phyloP scores from a whole-genome alignment of 2,113 vertebrate genomes.

The Neolamprologus hecqui region DNA sequence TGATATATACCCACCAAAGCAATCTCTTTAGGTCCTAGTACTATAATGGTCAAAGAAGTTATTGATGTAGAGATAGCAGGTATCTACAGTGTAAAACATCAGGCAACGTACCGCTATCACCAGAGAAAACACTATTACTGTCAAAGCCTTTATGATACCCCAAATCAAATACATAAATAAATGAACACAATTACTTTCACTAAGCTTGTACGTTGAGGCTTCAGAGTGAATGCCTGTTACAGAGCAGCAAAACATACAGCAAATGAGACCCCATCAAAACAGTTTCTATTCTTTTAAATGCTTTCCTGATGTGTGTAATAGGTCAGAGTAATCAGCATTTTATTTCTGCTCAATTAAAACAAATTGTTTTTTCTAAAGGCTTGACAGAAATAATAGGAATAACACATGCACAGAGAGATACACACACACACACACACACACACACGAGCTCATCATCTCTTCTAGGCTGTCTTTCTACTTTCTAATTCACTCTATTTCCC shows the following conservation, averaged over 20 bases:
- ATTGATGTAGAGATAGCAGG: not conserved
- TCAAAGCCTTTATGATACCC: not conserved
- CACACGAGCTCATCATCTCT: not conserved
- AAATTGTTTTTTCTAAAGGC: conserved; percentile 26
- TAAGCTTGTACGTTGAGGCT: not conserved
- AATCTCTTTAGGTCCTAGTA: not conserved
- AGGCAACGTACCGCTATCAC: not conserved
- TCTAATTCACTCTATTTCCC: conserved; percentile 29
- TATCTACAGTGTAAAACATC: not conserved
- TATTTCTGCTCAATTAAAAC: conserved; percentile 52
- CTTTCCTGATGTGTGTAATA: conserved; percentile 13
- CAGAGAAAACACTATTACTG: not conserved
- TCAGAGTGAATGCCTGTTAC: not conserved
- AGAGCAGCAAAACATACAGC: not conserved
- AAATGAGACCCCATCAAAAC: not conserved
- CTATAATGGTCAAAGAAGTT: not conserved
- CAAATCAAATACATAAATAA: not conserved
- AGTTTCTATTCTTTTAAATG: not conserved
- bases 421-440: not conserved
- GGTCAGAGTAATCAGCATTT: conserved; percentile 48
- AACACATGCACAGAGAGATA: not conserved
- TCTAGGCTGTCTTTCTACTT: conserved; percentile 39
- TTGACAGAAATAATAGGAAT: conserved; percentile 15
- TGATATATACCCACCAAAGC: not conserved
- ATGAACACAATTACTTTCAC: not conserved